Percentiles rank a stretch among this genome's conserved stretches.
Evolutionary conservation across 1,140 invertebrate genomes (phyloP).

Genomic region (Zaprionus davidi): DNA sequence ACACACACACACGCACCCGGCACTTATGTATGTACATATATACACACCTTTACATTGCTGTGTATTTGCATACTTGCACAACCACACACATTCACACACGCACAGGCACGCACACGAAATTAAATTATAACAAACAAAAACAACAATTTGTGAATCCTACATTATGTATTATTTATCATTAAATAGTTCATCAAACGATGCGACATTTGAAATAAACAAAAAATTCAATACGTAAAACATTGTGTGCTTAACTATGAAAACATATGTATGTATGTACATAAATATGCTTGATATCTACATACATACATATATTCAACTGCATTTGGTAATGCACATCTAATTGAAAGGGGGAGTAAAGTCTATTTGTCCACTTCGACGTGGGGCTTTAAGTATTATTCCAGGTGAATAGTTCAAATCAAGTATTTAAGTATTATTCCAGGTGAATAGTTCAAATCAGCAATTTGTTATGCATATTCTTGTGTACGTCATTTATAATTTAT

Average conservation of each 20-base stretch:
- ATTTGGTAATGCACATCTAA: neutral
- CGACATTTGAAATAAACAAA: conserved; percentile 45
- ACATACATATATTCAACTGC: neutral
- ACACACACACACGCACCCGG: conserved; percentile 2
- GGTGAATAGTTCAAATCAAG: too few species aligned
- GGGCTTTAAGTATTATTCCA: too few species aligned
- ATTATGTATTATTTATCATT: conserved; percentile 47
- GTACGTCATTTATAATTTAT: too few species aligned
- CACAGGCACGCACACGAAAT: conserved; percentile 22
- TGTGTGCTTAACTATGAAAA: conserved; percentile 2
- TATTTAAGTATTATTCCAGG: too few species aligned
- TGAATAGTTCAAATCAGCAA: too few species aligned
- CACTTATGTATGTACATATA: conserved; percentile 28
- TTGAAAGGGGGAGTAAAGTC: too few species aligned
- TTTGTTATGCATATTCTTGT: too few species aligned
- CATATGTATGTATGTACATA: neutral
- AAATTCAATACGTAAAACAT: conserved; percentile 40
- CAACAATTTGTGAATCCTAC: conserved; percentile 38
- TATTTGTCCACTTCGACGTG: too few species aligned
- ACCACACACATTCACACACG: conserved; percentile 12
- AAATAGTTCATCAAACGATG: conserved; percentile 46
- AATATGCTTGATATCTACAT: neutral
- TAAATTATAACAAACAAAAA: conserved; percentile 27
- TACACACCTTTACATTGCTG: conserved; percentile 23
- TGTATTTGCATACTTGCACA: conserved; percentile 31